Evolutionary conservation across 2,113 vertebrate species (phyloP).

Genomic region (Tor tambroides): DNA sequence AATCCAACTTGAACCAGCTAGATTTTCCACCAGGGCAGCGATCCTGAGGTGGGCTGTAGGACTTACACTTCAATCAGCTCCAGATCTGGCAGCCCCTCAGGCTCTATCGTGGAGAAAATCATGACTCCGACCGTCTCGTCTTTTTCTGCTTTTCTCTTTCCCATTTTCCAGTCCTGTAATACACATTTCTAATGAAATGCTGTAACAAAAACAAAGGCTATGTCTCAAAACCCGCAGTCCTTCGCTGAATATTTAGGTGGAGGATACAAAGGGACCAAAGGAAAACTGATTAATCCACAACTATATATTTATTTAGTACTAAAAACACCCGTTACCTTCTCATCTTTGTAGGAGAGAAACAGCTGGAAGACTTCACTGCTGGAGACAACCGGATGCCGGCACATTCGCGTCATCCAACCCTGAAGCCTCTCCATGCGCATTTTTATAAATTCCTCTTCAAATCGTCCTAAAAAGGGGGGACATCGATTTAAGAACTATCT

Average conservation of each 20-base stretch:
- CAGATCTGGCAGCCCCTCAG: slow-evolving; percentile 86
- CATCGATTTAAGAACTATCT: no score
- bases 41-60: neutral
- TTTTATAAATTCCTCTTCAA: slow-evolving; percentile 99
- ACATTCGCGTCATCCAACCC: slow-evolving; percentile 96
- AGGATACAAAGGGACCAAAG: neutral
- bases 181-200: neutral
- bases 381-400: slow-evolving; percentile 90
- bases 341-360: slow-evolving; percentile 94
- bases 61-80: slow-evolving; percentile 91
- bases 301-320: neutral
- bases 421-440: slow-evolving; percentile 98
- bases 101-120: slow-evolving; percentile 95
- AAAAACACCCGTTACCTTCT: slow-evolving; percentile 81
- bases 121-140: slow-evolving; percentile 93
- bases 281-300: neutral
- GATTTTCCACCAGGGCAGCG: neutral
- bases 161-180: slow-evolving; percentile 93
- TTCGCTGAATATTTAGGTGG: neutral
- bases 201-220: neutral
- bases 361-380: slow-evolving; percentile 97
- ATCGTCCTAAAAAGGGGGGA: slow-evolving; percentile 81
- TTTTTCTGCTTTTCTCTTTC: slow-evolving; percentile 98
- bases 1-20: neutral
- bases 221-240: neutral